Evolutionary conservation across 2,113 vertebrate species (phyloP).

Genomic region (Rhinopomastus cyanomelas): DNA sequence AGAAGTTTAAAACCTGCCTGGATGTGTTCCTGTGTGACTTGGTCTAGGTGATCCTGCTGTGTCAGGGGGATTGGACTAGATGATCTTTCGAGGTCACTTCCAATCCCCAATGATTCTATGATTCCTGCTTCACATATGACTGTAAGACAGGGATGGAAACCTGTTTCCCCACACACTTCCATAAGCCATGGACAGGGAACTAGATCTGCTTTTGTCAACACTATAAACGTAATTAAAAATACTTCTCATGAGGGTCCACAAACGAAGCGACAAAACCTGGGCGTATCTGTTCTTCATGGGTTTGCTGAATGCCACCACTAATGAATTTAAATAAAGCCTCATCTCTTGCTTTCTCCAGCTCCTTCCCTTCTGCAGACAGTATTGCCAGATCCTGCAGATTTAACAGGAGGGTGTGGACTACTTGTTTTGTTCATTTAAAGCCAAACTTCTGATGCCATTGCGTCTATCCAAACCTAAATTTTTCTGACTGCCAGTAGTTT

Average conservation of each 20-base stretch:
- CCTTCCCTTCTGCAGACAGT: neutral
- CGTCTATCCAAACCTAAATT: neutral
- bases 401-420: neutral
- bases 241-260: neutral
- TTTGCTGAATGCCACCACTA: neutral
- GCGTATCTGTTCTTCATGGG: rapidly evolving
- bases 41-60: too few relatives aligned
- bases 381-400: neutral
- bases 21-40: too few relatives aligned
- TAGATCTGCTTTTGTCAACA: neutral
- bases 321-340: neutral
- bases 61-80: too few relatives aligned
- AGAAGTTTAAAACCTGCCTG: too few relatives aligned
- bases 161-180: neutral
- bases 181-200: neutral
- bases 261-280: neutral
- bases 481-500: neutral
- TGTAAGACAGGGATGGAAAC: neutral
- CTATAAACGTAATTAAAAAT: neutral
- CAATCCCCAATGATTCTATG: too few relatives aligned
- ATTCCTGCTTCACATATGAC: neutral
- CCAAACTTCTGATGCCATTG: neutral
- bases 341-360: neutral
- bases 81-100: too few relatives aligned
- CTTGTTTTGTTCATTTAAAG: neutral